These are phyloP conservation scores for Ooceraea biroi DNA, from an alignment of 1,140 invertebrate species.

Conservation along the genomic window DNA sequence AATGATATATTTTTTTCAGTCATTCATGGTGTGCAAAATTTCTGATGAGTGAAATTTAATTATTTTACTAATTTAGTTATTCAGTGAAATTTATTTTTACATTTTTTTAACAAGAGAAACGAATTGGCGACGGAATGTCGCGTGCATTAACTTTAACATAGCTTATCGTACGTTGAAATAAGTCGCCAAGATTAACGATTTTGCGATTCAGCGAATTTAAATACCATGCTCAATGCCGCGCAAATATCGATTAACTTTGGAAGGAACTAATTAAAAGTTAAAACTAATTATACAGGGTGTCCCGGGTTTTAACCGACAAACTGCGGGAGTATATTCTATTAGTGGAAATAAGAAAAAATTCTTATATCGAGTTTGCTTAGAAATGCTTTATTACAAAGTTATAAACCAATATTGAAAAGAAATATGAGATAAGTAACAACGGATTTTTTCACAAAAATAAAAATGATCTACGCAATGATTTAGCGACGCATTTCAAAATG, in stretches of 20 bases:
- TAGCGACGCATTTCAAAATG: no score
- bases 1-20: no score
- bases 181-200: conserved; percentile 37
- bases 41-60: neutral
- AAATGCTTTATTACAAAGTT: no score
- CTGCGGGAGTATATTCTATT: no score
- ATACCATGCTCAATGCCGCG: conserved; percentile 22
- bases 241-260: conserved; percentile 28
- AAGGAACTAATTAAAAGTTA: conserved; percentile 57
- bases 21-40: no score
- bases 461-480: no score
- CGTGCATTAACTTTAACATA: neutral
- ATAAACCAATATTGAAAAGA: no score
- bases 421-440: no score
- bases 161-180: neutral
- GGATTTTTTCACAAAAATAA: no score
- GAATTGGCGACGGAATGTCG: neutral
- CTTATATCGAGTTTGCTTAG: no score
- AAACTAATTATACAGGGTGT: conserved; percentile 12
- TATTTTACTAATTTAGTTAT: neutral
- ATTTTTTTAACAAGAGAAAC: neutral
- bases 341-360: no score
- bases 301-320: no score
- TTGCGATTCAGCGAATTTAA: conserved; percentile 46
- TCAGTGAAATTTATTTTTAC: neutral